These are phyloP conservation scores for Trochalopteron elliotii DNA, from an alignment of 2,113 vertebrate genomes.

Conservation along the genomic window DNA sequence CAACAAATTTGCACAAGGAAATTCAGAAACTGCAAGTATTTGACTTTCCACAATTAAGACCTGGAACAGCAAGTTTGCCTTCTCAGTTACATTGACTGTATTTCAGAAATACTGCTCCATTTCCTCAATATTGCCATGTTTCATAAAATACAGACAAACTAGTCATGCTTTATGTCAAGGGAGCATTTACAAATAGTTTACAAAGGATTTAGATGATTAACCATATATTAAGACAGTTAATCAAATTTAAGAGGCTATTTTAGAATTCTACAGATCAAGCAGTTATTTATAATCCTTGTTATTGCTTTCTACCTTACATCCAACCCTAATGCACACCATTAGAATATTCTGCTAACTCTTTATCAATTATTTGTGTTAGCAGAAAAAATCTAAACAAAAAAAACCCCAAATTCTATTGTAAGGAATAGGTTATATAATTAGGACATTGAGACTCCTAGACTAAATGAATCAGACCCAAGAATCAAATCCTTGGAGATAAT, in stretches of 20 bases:
- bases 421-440: neutral
- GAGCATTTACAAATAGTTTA: slow-evolving; percentile 44
- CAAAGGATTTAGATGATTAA: slow-evolving; percentile 54
- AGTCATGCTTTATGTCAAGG: slow-evolving; percentile 7
- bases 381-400: neutral
- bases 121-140: slow-evolving; percentile 36
- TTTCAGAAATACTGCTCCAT: slow-evolving; percentile 2
- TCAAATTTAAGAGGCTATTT: slow-evolving; percentile 51
- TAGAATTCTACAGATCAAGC: slow-evolving; percentile 20
- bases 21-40: neutral
- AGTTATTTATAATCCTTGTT: slow-evolving; percentile 43
- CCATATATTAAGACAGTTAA: slow-evolving; percentile 31
- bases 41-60: neutral
- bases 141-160: slow-evolving; percentile 8
- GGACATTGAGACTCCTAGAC: neutral
- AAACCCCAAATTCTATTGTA: neutral
- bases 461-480: slow-evolving; percentile 18
- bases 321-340: neutral
- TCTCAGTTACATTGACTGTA: neutral
- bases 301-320: slow-evolving; percentile 16
- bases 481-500: neutral
- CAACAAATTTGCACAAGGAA: neutral
- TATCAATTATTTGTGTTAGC: neutral
- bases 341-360: neutral
- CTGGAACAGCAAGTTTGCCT: neutral